Evolutionary conservation across 2,888 invertebrate species (phyloP), one percentile per base, ranked within the genome.

Genomic region (Pandemis heparana): DNA sequence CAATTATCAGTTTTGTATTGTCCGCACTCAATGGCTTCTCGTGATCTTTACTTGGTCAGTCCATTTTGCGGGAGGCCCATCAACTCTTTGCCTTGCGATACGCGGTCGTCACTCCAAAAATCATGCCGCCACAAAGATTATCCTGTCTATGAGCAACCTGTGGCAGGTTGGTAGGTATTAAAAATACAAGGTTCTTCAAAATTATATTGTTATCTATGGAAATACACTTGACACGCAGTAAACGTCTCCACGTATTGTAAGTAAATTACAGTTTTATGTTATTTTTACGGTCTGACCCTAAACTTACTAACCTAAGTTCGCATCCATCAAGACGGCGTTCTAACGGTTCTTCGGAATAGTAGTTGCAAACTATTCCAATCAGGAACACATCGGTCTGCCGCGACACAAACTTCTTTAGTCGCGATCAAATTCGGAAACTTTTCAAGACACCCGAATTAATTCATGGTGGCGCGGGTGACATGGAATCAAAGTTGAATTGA

Each of bases 351-450:
- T 77, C 68, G 61, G 48, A 72, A 75, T 74, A 60, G 77, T 76
- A 75, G 77, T 77, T 75, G 39, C 12, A 12, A 77, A 77, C 76
- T 76, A 77, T 77, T 77, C 72, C 75, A 77, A 76, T 77, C 76
- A 76, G 76, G 72, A 73, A 73, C 71, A 66, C 75, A 77, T 76
- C 75, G 74, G 77, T 75, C 74, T 62, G 71, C 66, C 65, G 63
- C 71, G 71, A 64, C 71, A 74, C 69, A 70, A 74, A 70, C 69
- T 74, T 74, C 64, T 74, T 74, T 70, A 65, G 74, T 65, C 74
- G 64, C 74, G 70, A 69, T 70, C 69, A 74, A 74, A 74, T 62
- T 74, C 63, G 16, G 46, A 14, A 69, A 74, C 69, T 74, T 70
- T 74, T 74, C 74, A 65, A 74, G 74, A 74, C 64, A 65, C 60